Base-by-base conservation (phyloP, 2,113 vertebrate genomes). In the Nesogale talazaci region DNA sequence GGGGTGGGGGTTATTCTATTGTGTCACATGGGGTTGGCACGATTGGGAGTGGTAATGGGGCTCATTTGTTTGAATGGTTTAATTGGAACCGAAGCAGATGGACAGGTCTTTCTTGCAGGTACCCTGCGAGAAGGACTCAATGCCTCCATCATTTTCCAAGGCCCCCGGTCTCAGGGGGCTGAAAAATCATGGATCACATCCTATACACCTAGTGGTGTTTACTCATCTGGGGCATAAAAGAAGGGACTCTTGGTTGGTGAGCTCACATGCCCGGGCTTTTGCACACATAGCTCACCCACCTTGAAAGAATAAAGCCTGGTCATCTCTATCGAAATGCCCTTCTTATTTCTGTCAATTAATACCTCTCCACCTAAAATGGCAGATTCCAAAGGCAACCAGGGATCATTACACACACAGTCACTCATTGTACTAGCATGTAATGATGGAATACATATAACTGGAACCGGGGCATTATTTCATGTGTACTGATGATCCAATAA, bases 301-400 rank as follows among this genome's bases (percentile, higher is more conserved):
- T 42, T 88, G 27, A 46, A 76, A 84, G 93, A 83, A 88, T n/a
- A 92, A 89, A 81, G 42, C 25, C 56, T 85, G 38, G 23, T 34
- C 56, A 61, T 4, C 34, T 88, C 81, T 67, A 78, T 74, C 10
- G 46, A 88, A 65, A 40, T 36, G n/a, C 8, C 88, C 93, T 38
- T 36, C 34, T 88, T 89, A 3, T 76, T 31, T 82, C 38, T 76
- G 34, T 78, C 38, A 78, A 23, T 46, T 83, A 59, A 65, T 76
- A 80, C 6, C 86, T 91, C 72, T 59, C 31, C 34, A 95, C 31
- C 72, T 76, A 46, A 78, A 88, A 93, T 15, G 80, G 17, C 1
- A 61, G 65, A 89, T 87, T 89, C 27, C 40, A 81, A 92, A 20
- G 79, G 46, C 14, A 80, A 93, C 17, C 83, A 72, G 0, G 86